phyloP scores from a whole-genome alignment of 2,113 vertebrate species.

The Planiliza haematocheilus region DNA sequence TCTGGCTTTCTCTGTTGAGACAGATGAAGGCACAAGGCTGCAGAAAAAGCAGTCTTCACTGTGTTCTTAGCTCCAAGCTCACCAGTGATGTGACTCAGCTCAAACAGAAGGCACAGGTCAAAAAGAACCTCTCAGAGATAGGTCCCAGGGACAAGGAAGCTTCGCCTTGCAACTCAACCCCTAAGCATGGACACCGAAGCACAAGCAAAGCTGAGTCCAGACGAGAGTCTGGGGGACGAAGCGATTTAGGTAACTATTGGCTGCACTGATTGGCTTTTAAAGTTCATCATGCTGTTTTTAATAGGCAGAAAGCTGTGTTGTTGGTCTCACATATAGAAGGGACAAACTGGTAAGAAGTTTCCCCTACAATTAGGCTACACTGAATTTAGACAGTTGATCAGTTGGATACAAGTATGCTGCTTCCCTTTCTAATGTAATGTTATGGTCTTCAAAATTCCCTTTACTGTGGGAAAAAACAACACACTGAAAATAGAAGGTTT shows the following conservation, averaged over 20 bases:
- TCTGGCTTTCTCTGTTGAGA: conserved; percentile 60
- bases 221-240: conserved; percentile 81
- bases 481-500: too few relatives aligned
- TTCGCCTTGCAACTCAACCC: conserved; percentile 78
- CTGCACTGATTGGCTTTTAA: not conserved
- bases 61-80: conserved; percentile 80
- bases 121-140: conserved; percentile 81
- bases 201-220: conserved; percentile 76
- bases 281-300: not conserved
- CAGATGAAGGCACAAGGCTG: conserved; percentile 86
- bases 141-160: conserved; percentile 86
- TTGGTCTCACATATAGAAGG: not conserved
- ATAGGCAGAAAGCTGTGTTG: not conserved
- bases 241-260: conserved; percentile 79
- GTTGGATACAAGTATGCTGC: too few relatives aligned
- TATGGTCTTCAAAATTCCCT: too few relatives aligned
- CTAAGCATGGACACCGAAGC: conserved; percentile 85
- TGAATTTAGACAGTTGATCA: too few relatives aligned
- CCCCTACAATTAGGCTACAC: not conserved
- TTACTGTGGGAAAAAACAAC: too few relatives aligned
- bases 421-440: too few relatives aligned
- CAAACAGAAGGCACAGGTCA: conserved; percentile 88
- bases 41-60: conserved; percentile 81
- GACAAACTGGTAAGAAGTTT: not conserved
- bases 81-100: conserved; percentile 84